phyloP scores from a whole-genome alignment of 2,888 invertebrate species.

The Xestia ashworthii region DNA sequence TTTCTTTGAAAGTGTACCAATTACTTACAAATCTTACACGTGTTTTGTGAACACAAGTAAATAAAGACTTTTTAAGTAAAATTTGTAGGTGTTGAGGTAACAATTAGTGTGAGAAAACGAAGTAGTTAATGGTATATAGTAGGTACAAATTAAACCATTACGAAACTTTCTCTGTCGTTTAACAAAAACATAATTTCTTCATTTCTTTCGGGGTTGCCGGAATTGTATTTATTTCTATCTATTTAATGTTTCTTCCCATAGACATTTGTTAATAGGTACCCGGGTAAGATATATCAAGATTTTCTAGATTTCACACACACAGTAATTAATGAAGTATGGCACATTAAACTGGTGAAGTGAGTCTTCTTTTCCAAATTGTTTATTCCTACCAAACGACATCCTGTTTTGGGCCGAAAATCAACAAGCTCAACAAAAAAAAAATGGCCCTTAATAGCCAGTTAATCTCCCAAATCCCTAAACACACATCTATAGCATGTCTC shows the following conservation, averaged over 20 bases:
- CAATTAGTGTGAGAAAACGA: not conserved
- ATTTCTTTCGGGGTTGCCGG: not conserved
- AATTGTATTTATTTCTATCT: not conserved
- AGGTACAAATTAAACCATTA: not conserved
- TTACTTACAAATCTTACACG: conserved; percentile 1
- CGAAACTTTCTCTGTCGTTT: not conserved
- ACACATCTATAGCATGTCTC: conserved; percentile 22
- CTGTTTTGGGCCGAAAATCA: not conserved
- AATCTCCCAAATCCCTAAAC: conserved; percentile 1
- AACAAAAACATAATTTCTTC: not conserved
- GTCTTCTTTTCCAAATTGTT: not conserved
- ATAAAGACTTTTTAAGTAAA: not conserved
- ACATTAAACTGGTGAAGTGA: not conserved
- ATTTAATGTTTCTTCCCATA: not conserved
- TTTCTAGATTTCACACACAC: too few relatives aligned
- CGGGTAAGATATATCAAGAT: not conserved
- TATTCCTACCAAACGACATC: not conserved
- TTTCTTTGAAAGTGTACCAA: not conserved
- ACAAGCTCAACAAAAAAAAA: not conserved
- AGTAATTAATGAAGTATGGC: too few relatives aligned
- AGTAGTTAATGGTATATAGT: not conserved
- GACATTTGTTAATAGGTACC: not conserved
- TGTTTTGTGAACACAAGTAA: not conserved
- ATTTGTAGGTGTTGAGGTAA: not conserved
- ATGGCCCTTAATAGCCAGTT: not conserved